These are phyloP conservation scores for Drosophila seguyi DNA, from an alignment of 1,140 invertebrate genomes.

Conservation along the genomic window DNA sequence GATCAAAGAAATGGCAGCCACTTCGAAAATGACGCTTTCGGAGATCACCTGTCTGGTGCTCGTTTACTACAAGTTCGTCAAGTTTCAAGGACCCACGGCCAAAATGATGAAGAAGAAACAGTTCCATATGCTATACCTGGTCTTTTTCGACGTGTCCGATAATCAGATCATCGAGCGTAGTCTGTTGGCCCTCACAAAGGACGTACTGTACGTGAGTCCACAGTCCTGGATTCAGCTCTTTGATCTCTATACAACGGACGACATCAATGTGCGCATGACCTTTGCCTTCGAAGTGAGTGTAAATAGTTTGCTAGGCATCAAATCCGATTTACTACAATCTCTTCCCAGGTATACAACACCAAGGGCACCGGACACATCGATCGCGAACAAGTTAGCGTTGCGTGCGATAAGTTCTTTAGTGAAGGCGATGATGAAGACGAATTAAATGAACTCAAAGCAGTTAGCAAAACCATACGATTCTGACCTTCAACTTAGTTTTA, in stretches of 20 bases:
- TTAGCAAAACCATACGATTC: neutral
- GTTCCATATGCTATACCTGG: conserved; percentile 42
- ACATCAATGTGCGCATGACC: conserved; percentile 40
- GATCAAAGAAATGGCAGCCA: conserved; percentile 24
- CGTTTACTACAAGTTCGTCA: conserved; percentile 56
- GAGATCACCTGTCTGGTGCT: conserved; percentile 46
- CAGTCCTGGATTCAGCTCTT: conserved; percentile 40
- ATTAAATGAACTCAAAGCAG: conserved; percentile 36
- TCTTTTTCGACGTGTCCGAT: conserved; percentile 49
- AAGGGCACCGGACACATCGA: conserved; percentile 51
- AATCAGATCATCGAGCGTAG: conserved; percentile 38
- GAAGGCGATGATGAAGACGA: conserved; percentile 55
- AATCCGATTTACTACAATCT: accelerated
- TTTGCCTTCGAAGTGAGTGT: conserved; percentile 48
- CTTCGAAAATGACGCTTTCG: conserved; percentile 19
- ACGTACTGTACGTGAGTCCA: conserved; percentile 27
- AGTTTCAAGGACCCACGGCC: conserved; percentile 31
- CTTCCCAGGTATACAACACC: conserved; percentile 53
- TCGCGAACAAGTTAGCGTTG: conserved; percentile 44
- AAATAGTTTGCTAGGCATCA: too few species aligned
- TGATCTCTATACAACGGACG: conserved; percentile 33
- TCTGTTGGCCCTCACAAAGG: conserved; percentile 31
- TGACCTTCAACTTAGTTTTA: neutral
- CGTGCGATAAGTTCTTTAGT: conserved; percentile 42
- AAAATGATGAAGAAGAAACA: conserved; percentile 44